A percentile compares a stretch with the other conserved stretches of the same genome.
Evolutionary conservation across 2,888 invertebrate species (phyloP).

Genomic region (Polymixis flavicincta): DNA sequence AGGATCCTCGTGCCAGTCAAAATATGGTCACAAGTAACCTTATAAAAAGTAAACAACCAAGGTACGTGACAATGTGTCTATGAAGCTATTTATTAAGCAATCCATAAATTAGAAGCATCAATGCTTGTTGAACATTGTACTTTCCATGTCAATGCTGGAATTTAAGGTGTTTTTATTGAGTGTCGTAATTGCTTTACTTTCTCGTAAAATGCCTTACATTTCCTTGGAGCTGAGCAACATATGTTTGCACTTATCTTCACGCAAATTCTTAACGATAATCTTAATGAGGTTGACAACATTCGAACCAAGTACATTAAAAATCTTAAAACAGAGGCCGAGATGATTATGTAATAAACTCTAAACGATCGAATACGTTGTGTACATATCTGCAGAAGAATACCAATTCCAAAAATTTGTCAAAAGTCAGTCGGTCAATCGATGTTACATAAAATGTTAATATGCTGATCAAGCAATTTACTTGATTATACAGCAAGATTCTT

Average conservation of each 20-base stretch:
- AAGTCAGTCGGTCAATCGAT: conserved; percentile 39
- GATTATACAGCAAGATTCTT: background rate
- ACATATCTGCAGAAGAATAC: background rate
- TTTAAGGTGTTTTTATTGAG: conserved; percentile 44
- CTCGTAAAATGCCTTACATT: conserved; percentile 39
- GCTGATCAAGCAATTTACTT: background rate
- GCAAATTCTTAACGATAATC: conserved; percentile 21
- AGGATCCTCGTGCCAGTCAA: conserved; percentile 44
- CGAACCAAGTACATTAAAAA: conserved; percentile 4
- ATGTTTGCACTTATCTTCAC: conserved; percentile 40
- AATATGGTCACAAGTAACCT: conserved; percentile 36
- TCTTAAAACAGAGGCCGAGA: background rate
- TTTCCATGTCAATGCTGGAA: conserved; percentile 43
- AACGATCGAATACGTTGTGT: background rate
- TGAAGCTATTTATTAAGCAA: conserved; percentile 15
- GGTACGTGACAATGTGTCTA: conserved; percentile 60
- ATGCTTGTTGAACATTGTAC: conserved; percentile 36
- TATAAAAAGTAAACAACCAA: conserved; percentile 44
- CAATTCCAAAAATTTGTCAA: conserved; percentile 5
- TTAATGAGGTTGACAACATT: conserved; percentile 10
- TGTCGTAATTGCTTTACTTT: conserved; percentile 45
- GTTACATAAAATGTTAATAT: conserved; percentile 19
- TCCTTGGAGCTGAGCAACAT: conserved; percentile 30
- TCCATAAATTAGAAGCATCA: conserved; percentile 30
- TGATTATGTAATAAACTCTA: conserved; percentile 3